Conservation (phyloP, 2,113 vertebrate species). For the Grallaria varia region DNA sequence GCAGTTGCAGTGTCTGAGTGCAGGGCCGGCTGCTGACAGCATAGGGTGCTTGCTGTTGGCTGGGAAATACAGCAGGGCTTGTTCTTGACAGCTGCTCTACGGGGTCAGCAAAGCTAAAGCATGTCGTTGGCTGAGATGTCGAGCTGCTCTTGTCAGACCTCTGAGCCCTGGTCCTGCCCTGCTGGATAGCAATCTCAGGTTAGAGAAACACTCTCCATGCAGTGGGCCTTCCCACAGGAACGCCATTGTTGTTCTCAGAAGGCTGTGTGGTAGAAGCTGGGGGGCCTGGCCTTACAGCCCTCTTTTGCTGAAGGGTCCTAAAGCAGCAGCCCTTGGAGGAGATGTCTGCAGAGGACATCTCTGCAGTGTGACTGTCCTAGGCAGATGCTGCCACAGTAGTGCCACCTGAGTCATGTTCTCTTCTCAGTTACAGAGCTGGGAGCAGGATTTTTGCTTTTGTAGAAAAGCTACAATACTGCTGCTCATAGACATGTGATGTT, state of each 20-base stretch:
- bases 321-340: neutral
- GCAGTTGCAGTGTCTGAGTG: neutral
- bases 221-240: neutral
- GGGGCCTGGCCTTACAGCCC: neutral
- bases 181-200: neutral
- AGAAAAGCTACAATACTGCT: neutral
- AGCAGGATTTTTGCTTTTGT: neutral
- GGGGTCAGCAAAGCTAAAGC: neutral
- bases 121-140: neutral
- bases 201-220: neutral
- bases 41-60: neutral
- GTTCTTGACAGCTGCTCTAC: neutral
- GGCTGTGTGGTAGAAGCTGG: neutral
- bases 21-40: neutral
- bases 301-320: neutral
- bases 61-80: neutral
- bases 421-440: neutral
- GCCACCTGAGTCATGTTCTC: neutral
- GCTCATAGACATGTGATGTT: neutral
- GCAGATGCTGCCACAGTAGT: neutral
- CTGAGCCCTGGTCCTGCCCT: neutral
- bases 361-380: neutral
- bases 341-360: neutral
- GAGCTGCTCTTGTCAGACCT: neutral
- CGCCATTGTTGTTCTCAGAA: rapidly evolving